Conservation (phyloP, 2,888 invertebrate species). For the Lasioglossum zephyrum region DNA sequence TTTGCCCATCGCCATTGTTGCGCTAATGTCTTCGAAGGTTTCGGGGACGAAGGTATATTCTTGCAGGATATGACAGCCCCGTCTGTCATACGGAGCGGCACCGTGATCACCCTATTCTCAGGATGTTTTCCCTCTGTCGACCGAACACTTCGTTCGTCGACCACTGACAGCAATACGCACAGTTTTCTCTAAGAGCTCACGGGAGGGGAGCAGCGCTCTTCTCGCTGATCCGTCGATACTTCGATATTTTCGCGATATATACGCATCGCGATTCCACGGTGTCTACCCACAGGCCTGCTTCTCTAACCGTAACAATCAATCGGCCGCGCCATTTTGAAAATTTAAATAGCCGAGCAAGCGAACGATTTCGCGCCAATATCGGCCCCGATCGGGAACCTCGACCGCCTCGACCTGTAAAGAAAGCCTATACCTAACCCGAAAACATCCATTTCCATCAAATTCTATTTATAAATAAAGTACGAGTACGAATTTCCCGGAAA, state of each 20-base stretch:
- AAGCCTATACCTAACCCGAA: neutral
- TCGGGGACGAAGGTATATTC: constrained; percentile 36
- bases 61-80: constrained; percentile 56
- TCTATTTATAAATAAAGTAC: neutral
- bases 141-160: constrained; percentile 37
- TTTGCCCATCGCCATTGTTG: constrained; percentile 96
- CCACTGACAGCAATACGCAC: constrained; percentile 28
- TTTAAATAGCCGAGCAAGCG: constrained; percentile 32
- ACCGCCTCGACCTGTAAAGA: neutral
- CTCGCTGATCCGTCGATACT: constrained; percentile 59
- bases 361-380: constrained; percentile 36
- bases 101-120: constrained; percentile 35
- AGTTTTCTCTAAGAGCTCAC: constrained; percentile 30
- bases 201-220: constrained; percentile 55
- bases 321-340: constrained; percentile 61
- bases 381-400: neutral
- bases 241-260: constrained; percentile 62
- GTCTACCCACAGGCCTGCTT: constrained; percentile 29
- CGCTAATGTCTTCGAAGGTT: constrained; percentile 45
- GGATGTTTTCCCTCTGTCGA: constrained; percentile 41
- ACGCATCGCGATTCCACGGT: constrained; percentile 44
- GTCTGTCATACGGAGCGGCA: constrained; percentile 59
- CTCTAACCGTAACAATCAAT: constrained; percentile 62
- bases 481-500: neutral
- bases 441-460: neutral